Evolutionary conservation across 2,888 invertebrate species (phyloP).

Genomic region (Drepana falcataria): DNA sequence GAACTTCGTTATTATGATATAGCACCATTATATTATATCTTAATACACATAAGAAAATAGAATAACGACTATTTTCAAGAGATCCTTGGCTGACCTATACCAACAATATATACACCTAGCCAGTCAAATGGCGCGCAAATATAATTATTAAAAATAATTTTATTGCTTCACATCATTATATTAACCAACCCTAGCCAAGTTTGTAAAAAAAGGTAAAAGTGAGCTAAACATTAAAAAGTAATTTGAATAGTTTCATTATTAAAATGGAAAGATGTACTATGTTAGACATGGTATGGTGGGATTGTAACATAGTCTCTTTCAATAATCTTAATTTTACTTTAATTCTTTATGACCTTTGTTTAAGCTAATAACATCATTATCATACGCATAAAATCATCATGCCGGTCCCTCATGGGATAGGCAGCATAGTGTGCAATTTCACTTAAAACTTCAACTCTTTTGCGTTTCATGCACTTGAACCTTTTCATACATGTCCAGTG

Average conservation of each 20-base stretch:
- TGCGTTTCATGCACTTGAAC: too few relatives aligned
- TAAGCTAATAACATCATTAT: too few relatives aligned
- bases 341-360: too few relatives aligned
- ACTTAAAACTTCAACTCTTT: too few relatives aligned
- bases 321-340: too few relatives aligned
- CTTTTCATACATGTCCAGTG: too few relatives aligned
- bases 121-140: constrained; percentile 13
- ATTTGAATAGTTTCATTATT: background rate
- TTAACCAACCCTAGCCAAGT: background rate
- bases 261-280: background rate
- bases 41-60: constrained; percentile 5
- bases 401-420: too few relatives aligned
- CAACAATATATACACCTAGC: constrained; percentile 12
- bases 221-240: background rate
- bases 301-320: background rate
- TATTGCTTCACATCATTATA: background rate
- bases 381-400: too few relatives aligned
- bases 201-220: background rate
- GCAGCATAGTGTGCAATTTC: too few relatives aligned
- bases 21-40: constrained; percentile 25
- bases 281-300: background rate
- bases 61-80: constrained; percentile 18
- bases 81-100: constrained; percentile 20
- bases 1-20: constrained; percentile 8
- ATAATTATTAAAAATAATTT: background rate